Percentiles rank a stretch among this genome's conserved stretches.
Evolutionary conservation across 1,140 invertebrate genomes (phyloP).

Genomic region (Pachyrhynchus sulphureomaculatus): DNA sequence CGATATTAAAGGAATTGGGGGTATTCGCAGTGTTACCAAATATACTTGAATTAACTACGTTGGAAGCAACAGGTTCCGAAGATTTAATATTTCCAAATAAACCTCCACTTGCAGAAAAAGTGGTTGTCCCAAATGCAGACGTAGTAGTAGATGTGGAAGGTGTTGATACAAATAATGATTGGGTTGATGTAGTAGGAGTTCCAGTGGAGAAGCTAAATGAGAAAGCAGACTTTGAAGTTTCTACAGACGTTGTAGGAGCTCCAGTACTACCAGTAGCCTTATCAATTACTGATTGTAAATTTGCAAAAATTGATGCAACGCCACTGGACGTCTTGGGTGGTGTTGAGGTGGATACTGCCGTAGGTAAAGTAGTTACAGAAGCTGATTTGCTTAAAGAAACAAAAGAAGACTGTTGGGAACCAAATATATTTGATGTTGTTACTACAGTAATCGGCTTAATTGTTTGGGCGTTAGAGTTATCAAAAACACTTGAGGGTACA

Average conservation of each 20-base stretch:
- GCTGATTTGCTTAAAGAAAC: background rate
- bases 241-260: background rate
- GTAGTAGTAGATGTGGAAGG: background rate
- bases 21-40: background rate
- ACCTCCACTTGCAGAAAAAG: background rate
- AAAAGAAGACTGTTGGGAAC: background rate
- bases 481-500: too few relatives aligned
- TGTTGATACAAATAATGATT: constrained; percentile 1
- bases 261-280: background rate
- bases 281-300: constrained; percentile 8
- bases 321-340: background rate
- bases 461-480: background rate
- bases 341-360: background rate
- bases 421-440: background rate
- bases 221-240: background rate
- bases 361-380: background rate
- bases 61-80: background rate
- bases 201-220: background rate
- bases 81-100: constrained; percentile 2
- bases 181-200: background rate
- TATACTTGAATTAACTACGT: background rate
- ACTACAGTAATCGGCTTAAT: background rate
- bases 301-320: background rate
- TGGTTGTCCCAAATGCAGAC: background rate
- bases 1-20: background rate